Conservation (phyloP, 2,888 invertebrate genomes). For the Germaria angustata region DNA sequence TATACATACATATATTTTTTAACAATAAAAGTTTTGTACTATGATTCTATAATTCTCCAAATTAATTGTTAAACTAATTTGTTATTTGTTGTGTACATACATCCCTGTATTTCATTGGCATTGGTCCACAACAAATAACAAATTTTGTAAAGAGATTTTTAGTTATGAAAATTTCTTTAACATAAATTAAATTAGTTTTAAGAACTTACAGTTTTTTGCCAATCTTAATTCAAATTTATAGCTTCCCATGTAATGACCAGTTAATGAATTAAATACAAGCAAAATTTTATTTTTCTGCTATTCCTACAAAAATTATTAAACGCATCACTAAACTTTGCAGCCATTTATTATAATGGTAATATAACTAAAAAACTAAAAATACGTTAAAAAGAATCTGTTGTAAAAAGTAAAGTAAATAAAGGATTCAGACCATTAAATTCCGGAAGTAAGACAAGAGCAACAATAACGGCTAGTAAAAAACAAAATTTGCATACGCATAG, state of each 20-base stretch:
- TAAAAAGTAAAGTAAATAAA: conserved; percentile 70
- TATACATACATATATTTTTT: no score
- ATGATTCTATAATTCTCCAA: no score
- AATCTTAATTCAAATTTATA: background rate
- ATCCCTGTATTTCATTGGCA: no score
- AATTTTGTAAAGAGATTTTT: no score
- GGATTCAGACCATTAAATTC: conserved; percentile 80
- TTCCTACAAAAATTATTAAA: conserved; percentile 49
- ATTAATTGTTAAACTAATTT: no score
- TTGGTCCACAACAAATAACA: no score
- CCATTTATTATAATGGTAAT: conserved; percentile 31
- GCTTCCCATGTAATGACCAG: conserved; percentile 13
- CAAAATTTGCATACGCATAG: conserved; percentile 62
- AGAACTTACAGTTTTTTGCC: no score
- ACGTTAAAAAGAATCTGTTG: background rate
- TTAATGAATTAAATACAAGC: conserved; percentile 24
- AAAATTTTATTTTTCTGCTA: conserved; percentile 25
- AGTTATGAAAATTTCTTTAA: background rate
- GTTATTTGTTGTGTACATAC: no score
- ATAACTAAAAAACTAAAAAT: background rate
- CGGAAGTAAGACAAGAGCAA: conserved; percentile 76
- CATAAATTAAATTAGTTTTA: no score
- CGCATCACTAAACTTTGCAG: conserved; percentile 40
- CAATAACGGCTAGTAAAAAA: conserved; percentile 56
- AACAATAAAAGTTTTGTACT: no score